These are phyloP conservation scores for Pangasius krempfi DNA, from an alignment of 2,797 vertebrate genomes.

Conservation along the genomic window DNA sequence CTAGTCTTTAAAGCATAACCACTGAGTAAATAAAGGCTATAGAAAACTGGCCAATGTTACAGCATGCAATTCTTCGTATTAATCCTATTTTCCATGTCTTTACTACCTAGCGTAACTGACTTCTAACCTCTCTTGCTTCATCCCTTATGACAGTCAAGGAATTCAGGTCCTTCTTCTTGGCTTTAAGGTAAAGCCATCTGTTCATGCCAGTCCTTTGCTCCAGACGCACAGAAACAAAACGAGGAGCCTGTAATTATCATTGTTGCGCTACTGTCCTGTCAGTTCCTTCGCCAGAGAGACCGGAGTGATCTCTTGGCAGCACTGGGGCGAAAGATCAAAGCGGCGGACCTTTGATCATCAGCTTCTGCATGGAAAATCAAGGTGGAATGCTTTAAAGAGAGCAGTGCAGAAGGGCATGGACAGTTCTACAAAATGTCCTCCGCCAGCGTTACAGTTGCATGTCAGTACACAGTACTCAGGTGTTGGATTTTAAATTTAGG, in stretches of 20 bases:
- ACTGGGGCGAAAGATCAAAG: constrained; percentile 72
- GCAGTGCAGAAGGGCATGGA: constrained; percentile 63
- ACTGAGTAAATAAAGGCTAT: not conserved
- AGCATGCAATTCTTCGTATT: constrained; percentile 57
- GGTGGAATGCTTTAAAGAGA: constrained; percentile 72
- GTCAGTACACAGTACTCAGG: constrained; percentile 61
- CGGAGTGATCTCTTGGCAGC: constrained; percentile 79
- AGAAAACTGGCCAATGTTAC: not conserved
- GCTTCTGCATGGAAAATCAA: constrained; percentile 73
- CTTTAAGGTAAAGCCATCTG: constrained; percentile 70
- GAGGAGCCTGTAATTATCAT: constrained; percentile 80
- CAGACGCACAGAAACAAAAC: constrained; percentile 66
- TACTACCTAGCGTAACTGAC: constrained; percentile 57
- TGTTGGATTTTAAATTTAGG: constrained; percentile 53
- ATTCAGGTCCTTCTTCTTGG: constrained; percentile 67
- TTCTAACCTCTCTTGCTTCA: constrained; percentile 60
- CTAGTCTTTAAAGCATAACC: not conserved
- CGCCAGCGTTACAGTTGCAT: constrained; percentile 43
- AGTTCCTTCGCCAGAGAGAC: constrained; percentile 75
- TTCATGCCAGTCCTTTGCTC: constrained; percentile 70
- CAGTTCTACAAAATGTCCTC: constrained; percentile 59
- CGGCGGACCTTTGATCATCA: constrained; percentile 77
- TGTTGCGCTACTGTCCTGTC: constrained; percentile 79
- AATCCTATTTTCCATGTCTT: constrained; percentile 70
- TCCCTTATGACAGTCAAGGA: constrained; percentile 67